Percentiles rank a stretch among this genome's conserved stretches.
Conservation (phyloP, 2,888 invertebrate species). For the Pammene fasciana region DNA sequence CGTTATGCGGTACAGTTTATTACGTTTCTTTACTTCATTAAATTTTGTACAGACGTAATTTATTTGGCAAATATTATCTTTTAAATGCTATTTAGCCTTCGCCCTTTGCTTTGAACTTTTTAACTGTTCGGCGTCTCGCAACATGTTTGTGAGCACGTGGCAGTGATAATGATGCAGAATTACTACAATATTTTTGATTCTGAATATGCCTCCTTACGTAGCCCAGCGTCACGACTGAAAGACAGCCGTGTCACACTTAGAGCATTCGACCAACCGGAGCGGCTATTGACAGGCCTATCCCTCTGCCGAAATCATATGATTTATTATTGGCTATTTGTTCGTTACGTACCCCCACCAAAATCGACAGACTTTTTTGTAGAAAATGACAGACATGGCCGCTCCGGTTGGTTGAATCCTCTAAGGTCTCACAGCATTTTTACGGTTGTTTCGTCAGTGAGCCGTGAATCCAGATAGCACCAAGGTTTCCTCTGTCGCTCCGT, state of each 20-base stretch:
- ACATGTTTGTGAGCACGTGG: not conserved
- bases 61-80: constrained; percentile 4
- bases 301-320: no score
- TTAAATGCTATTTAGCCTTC: not conserved
- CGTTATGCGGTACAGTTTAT: constrained; percentile 20
- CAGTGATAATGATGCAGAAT: not conserved
- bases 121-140: not conserved
- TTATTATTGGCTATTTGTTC: no score
- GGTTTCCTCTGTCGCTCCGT: constrained; percentile 38
- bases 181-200: not conserved
- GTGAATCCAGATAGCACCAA: constrained; percentile 55
- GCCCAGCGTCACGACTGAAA: constrained; percentile 6
- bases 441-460: constrained; percentile 48
- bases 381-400: no score
- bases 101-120: not conserved
- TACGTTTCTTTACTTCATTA: constrained; percentile 13
- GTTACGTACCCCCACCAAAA: no score
- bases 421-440: constrained; percentile 53
- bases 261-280: no score
- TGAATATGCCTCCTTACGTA: constrained; percentile 2
- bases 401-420: no score
- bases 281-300: no score
- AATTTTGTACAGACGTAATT: not conserved
- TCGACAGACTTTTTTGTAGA: no score
- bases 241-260: constrained; percentile 10